Evolutionary conservation across 2,113 vertebrate genomes (phyloP).

Genomic region (Malurus cyaneus): DNA sequence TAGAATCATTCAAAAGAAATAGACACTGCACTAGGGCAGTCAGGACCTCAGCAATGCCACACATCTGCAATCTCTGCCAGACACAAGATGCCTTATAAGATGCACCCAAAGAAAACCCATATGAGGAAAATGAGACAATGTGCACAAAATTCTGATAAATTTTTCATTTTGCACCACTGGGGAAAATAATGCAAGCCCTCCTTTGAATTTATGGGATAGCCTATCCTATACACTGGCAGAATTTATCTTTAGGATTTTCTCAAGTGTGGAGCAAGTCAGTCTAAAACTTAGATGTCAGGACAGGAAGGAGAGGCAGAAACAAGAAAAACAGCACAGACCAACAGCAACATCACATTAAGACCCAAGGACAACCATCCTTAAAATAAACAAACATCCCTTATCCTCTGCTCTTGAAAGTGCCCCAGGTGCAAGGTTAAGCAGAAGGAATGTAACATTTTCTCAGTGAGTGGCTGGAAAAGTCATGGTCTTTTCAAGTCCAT

Average conservation of each 20-base stretch:
- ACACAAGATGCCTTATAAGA: background rate
- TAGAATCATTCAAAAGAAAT: background rate
- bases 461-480: background rate
- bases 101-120: background rate
- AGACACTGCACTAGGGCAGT: background rate
- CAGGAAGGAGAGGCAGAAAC: background rate
- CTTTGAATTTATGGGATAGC: background rate
- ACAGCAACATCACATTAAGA: background rate
- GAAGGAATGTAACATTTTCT: background rate
- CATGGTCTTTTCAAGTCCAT: background rate
- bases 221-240: background rate
- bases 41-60: background rate
- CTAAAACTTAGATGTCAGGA: background rate
- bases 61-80: accelerated
- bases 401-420: background rate
- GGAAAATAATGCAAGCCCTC: background rate
- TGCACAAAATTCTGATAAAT: background rate
- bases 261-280: background rate
- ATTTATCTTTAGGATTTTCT: background rate
- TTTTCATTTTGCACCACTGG: background rate
- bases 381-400: background rate
- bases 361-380: background rate
- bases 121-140: background rate
- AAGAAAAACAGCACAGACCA: background rate
- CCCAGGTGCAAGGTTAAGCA: background rate